phyloP scores from a whole-genome alignment of 2,113 vertebrate genomes.

The Larimichthys polyactis region DNA sequence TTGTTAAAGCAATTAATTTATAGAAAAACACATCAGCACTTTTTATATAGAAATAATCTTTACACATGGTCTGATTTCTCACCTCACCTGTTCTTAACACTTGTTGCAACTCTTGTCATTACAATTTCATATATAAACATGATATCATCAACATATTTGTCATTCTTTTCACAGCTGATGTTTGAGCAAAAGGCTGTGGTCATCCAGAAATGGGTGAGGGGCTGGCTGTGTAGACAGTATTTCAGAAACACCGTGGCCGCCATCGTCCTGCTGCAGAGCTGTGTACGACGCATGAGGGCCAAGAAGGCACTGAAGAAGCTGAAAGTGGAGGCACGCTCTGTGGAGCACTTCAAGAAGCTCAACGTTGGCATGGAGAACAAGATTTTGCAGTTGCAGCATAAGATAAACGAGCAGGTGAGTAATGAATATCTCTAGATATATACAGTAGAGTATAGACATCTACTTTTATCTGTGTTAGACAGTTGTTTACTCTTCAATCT shows the following conservation, averaged over 20 bases:
- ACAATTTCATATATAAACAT: neutral
- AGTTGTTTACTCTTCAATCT: constrained; percentile 10
- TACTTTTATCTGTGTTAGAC: neutral
- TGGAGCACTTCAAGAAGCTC: constrained; percentile 95
- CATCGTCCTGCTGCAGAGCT: constrained; percentile 93
- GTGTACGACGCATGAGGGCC: constrained; percentile 92
- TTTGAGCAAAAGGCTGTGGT: constrained; percentile 89
- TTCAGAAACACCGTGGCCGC: constrained; percentile 83
- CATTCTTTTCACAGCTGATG: constrained; percentile 84
- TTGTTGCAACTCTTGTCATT: neutral
- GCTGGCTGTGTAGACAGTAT: constrained; percentile 87
- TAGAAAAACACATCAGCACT: neutral
- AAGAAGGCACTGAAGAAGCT: constrained; percentile 92
- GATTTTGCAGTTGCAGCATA: constrained; percentile 96
- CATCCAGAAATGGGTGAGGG: constrained; percentile 90
- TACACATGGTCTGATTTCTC: neutral
- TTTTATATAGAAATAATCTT: neutral
- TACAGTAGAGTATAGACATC: neutral
- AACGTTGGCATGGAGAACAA: constrained; percentile 97
- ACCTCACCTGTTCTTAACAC: neutral
- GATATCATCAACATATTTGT: neutral
- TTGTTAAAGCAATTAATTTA: neutral
- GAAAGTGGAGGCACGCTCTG: constrained; percentile 95
- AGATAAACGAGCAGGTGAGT: constrained; percentile 93
- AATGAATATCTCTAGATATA: too few species aligned